Base-by-base conservation (phyloP, 2,797 vertebrate genomes). In the Myiotriccus ornatus region DNA sequence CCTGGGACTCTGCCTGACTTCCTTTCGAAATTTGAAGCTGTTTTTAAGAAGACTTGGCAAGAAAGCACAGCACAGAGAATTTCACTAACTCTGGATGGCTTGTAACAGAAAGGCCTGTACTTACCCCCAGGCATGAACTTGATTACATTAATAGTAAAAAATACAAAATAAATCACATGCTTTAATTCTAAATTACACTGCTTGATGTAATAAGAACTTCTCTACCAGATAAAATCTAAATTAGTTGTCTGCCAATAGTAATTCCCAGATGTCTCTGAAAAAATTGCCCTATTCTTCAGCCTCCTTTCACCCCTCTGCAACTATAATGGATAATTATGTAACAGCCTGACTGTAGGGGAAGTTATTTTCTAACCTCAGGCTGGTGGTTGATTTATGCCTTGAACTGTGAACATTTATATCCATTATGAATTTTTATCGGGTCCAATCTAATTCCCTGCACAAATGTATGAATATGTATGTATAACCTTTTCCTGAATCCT, bases 261-360 rank as follows among this genome's bases (percentile, higher is more conserved):
- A 95, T 95, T 94, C 90, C 80, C 94, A 94, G 67, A 90, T 89
- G 93, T 64, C 91, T 93, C 92, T 56, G 79, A 93, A 89, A 83
- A 94, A 94, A 96, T 94, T 94, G 95, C 77, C 85, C 80, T 93
- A 91, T 95, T 95, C 90, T 96, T 96, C 93, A 96, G 87, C 74
- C 92, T 92, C 78, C 60, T 82, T 84, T 59, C 18, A 63, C 82
- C 34, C 16, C 44, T 80, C 84, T 25, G 32, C 81, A 82, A 88
- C 64, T 86, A 63, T 91, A 91, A 94, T 84, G 77, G 83, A 90
- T 96, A 96, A 95, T 96, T 96, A 86, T 80, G 39, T 94, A 95
- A 95, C 68, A 67, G 79, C 64, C 81, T 84, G 65, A 82, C 94
- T 78, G 52, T 17, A 85, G 78, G 63, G 89, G 71, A 95, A 94